Percentiles rank a stretch among this genome's conserved stretches.
Evolutionary conservation across 1,140 invertebrate species (phyloP).

Genomic region (Zaprionus tsacasi): DNA sequence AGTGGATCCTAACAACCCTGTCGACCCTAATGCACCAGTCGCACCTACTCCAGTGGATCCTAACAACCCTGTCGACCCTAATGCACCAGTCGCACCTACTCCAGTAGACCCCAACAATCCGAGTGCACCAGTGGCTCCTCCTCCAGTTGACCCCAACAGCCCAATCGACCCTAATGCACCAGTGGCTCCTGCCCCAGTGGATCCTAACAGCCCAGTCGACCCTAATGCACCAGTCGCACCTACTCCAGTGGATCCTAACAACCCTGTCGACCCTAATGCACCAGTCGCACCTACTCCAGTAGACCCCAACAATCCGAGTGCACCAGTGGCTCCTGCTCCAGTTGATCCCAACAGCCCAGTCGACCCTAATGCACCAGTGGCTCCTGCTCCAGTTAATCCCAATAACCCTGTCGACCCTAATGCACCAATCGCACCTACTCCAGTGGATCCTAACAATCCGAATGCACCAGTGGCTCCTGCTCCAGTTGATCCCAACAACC

Average conservation of each 20-base stretch:
- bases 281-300: neutral
- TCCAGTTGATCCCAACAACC: no score
- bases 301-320: neutral
- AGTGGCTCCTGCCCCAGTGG: neutral
- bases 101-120: neutral
- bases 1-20: neutral
- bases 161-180: conserved; percentile 28
- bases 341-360: neutral
- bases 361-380: neutral
- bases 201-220: conserved; percentile 28
- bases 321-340: neutral
- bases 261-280: neutral
- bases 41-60: neutral
- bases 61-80: neutral
- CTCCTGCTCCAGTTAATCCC: neutral
- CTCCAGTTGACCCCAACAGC: conserved; percentile 18
- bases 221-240: conserved; percentile 14
- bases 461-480: no score
- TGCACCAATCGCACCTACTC: neutral
- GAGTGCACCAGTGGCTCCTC: neutral
- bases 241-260: neutral
- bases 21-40: neutral
- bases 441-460: neutral
- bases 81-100: neutral
- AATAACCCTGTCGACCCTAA: neutral